Conservation (phyloP, 2,113 vertebrate species). For the Saguinus midas region DNA sequence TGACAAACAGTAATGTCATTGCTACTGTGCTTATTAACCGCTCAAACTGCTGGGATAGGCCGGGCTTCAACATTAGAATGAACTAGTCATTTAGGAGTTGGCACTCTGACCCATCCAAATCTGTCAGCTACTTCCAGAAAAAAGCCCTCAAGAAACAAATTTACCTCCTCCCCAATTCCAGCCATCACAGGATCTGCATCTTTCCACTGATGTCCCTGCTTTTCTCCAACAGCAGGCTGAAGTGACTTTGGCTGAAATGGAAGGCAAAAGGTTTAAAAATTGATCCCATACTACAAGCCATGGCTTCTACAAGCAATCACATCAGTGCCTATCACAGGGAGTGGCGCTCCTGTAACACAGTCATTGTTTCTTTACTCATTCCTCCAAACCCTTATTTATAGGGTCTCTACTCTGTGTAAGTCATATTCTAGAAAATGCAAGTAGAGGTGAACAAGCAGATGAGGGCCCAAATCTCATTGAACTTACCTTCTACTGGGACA, state of each 20-base stretch:
- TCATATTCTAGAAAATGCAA: neutral
- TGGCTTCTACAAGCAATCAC: neutral
- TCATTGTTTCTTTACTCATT: fast-evolving
- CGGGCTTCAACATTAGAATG: neutral
- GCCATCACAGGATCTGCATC: conserved; percentile 92
- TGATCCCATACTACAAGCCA: fast-evolving
- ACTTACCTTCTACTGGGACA: neutral
- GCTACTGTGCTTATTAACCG: neutral
- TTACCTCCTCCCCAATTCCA: conserved; percentile 95
- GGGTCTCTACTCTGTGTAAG: neutral
- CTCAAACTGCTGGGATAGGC: neutral
- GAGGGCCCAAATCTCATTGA: neutral
- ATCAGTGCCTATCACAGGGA: neutral
- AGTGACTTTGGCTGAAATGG: conserved; percentile 75
- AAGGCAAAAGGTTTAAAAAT: neutral
- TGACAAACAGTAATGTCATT: fast-evolving
- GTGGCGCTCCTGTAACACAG: fast-evolving
- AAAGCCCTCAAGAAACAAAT: neutral
- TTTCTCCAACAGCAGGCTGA: conserved; percentile 82
- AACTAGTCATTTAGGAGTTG: neutral
- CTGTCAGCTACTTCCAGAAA: neutral
- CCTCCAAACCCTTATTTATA: fast-evolving
- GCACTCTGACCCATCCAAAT: neutral
- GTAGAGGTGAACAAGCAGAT: neutral
- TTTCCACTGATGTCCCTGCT: conserved; percentile 89